Evolutionary conservation across 2,113 vertebrate genomes (phyloP).

Genomic region (Engraulis encrasicolus): DNA sequence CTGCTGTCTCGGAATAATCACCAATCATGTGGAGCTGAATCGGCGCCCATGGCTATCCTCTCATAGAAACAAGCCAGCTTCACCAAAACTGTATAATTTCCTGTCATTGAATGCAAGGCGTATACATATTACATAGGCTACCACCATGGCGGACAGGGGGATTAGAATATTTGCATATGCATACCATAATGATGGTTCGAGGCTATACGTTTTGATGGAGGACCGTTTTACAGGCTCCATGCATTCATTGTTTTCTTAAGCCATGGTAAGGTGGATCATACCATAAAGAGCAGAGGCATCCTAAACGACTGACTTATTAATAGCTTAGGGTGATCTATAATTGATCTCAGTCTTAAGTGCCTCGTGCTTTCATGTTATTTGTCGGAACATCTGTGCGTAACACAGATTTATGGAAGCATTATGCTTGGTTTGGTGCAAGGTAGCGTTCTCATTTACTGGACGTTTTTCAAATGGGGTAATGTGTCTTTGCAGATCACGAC

Average conservation of each 20-base stretch:
- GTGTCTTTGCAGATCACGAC: constrained; percentile 1
- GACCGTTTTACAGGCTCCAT: not conserved
- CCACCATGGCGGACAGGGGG: not conserved
- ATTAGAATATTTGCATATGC: too few relatives aligned
- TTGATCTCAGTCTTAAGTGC: not conserved
- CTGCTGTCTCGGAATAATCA: constrained; percentile 15
- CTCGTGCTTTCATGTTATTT: not conserved
- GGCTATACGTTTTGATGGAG: not conserved
- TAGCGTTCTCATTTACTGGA: not conserved
- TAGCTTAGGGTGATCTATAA: not conserved
- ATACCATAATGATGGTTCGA: not conserved
- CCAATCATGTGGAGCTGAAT: constrained; percentile 34
- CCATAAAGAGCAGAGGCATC: not conserved
- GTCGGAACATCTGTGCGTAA: not conserved
- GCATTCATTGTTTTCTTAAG: not conserved
- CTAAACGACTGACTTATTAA: not conserved
- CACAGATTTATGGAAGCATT: not conserved
- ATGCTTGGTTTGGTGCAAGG: not conserved
- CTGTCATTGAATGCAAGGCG: not conserved
- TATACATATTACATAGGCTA: too few relatives aligned
- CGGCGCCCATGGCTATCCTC: not conserved
- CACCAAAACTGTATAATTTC: not conserved
- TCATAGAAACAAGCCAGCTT: not conserved
- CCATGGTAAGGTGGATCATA: not conserved
- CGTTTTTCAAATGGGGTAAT: constrained; percentile 8